Percentiles rank a stretch among this genome's conserved stretches.
Conservation (phyloP, 2,888 invertebrate genomes). For the Drosophila silvestris region DNA sequence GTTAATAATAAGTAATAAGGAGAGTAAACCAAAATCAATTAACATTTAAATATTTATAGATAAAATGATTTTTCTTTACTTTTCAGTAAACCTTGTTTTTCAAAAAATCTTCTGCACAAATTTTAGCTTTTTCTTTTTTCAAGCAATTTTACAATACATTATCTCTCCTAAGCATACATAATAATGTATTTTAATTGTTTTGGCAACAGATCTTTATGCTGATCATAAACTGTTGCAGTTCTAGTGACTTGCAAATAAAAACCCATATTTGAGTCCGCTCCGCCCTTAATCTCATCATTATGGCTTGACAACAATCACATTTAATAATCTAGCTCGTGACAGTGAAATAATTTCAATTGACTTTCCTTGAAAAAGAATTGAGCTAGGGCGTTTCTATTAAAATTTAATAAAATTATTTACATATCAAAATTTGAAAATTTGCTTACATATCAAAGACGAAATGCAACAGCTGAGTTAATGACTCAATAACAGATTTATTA, state of each 20-base stretch:
- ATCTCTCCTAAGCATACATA: neutral
- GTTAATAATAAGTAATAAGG: too few species aligned
- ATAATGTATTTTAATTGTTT: neutral
- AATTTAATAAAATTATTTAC: too few species aligned
- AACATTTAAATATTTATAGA: neutral
- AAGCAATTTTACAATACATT: neutral
- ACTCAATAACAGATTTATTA: neutral
- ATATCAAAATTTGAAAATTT: neutral
- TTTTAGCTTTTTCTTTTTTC: too few species aligned
- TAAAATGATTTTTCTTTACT: neutral
- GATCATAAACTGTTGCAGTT: constrained; percentile 19
- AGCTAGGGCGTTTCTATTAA: neutral
- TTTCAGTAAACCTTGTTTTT: neutral
- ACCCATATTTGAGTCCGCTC: neutral
- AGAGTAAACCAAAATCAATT: neutral
- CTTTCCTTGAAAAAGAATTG: neutral
- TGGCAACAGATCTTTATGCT: constrained; percentile 13
- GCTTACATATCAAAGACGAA: neutral
- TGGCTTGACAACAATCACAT: neutral
- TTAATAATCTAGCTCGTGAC: constrained; percentile 22
- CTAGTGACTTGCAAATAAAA: constrained; percentile 15
- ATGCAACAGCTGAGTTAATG: neutral
- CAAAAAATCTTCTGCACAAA: too few species aligned
- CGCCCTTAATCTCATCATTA: constrained; percentile 7
- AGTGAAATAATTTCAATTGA: constrained; percentile 23